phyloP scores from a whole-genome alignment of 2,113 vertebrate genomes.

The Kobus ellipsiprymnus region DNA sequence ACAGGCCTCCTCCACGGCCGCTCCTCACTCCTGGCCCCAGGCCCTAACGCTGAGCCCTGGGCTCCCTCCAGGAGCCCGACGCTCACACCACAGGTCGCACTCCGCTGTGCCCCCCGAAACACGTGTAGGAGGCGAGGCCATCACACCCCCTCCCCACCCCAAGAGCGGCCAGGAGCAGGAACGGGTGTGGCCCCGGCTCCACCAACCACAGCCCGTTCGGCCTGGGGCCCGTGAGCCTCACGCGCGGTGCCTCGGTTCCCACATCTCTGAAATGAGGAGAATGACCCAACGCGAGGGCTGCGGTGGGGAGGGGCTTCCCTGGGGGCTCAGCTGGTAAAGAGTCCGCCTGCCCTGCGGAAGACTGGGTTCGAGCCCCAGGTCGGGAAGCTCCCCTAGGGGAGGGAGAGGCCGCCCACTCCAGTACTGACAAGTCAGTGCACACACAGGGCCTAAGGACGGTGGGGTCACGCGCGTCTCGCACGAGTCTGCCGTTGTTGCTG shows the following conservation, averaged over 20 bases:
- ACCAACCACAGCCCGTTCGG: neutral
- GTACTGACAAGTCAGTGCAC: rapidly evolving
- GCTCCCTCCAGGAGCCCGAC: neutral
- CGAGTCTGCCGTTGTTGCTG: rapidly evolving
- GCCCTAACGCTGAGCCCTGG: neutral
- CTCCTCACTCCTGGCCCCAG: neutral
- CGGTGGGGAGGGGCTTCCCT: neutral
- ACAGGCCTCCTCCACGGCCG: rapidly evolving
- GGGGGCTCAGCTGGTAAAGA: neutral
- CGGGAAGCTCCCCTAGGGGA: neutral
- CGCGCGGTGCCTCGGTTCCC: neutral
- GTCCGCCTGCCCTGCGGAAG: neutral
- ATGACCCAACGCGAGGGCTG: neutral
- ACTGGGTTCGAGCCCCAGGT: neutral
- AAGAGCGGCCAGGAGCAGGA: neutral
- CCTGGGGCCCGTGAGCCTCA: neutral
- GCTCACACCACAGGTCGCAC: too few relatives aligned
- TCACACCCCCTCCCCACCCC: neutral
- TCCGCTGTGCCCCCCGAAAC: rapidly evolving
- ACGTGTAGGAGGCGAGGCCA: rapidly evolving
- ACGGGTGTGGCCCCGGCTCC: neutral
- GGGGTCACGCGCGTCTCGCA: rapidly evolving
- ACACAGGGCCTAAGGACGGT: neutral
- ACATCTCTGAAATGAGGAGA: neutral
- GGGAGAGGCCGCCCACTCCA: neutral